phyloP scores from a whole-genome alignment of 2,797 vertebrate species.

The Lacerta agilis region DNA sequence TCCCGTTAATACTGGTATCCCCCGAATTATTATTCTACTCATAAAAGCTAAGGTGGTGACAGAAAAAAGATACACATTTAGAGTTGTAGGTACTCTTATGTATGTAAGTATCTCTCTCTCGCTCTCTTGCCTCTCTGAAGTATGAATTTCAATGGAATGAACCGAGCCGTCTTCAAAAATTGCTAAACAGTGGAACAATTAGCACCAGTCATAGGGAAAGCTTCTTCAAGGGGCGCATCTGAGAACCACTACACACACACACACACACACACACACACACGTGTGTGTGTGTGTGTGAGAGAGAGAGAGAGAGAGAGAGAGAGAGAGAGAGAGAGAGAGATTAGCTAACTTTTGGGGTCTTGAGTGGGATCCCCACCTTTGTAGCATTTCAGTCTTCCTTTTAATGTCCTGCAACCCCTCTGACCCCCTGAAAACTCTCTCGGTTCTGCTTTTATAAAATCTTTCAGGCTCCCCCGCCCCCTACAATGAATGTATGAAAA shows the following conservation, averaged over 20 bases:
- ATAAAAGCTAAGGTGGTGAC: neutral
- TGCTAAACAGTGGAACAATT: neutral
- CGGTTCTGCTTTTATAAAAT: constrained; percentile 58
- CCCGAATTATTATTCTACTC: neutral
- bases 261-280: no score
- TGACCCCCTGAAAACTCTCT: neutral
- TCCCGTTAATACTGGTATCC: neutral
- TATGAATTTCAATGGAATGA: neutral
- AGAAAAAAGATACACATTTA: neutral
- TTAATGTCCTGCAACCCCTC: constrained; percentile 63
- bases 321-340: no score
- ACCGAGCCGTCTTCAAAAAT: neutral
- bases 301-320: no score
- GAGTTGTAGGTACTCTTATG: neutral
- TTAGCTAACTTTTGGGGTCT: constrained; percentile 61
- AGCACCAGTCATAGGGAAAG: neutral
- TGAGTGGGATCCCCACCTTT: constrained; percentile 60
- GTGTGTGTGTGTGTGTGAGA: constrained; percentile 62
- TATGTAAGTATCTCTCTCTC: no score
- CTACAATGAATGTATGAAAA: constrained; percentile 6
- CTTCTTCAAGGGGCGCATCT: constrained; percentile 63
- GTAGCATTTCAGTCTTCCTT: constrained; percentile 73
- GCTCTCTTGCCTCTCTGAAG: neutral
- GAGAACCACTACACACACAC: constrained; percentile 67
- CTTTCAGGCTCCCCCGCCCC: constrained; percentile 74